phyloP scores from a whole-genome alignment of 2,888 invertebrate genomes.

The Busseola fusca region DNA sequence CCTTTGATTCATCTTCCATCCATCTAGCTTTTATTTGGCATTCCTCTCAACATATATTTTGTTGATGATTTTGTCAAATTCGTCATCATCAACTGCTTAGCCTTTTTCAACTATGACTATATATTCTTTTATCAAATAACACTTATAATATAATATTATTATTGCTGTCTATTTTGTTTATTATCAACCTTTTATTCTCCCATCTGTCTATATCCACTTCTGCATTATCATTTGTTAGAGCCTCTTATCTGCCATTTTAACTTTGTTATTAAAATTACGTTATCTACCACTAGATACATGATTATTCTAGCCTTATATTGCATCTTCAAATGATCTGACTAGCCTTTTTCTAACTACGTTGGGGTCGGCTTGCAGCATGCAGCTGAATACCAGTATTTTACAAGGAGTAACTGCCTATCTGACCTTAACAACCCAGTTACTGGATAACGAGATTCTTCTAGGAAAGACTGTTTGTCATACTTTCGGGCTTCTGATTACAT shows the following conservation, averaged over 20 bases:
- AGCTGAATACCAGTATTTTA: neutral
- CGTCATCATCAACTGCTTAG: neutral
- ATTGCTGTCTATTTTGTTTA: neutral
- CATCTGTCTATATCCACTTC: neutral
- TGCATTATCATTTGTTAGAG: constrained; percentile 19
- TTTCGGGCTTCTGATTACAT: neutral
- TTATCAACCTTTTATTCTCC: constrained; percentile 6
- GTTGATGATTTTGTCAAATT: neutral
- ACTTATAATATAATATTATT: neutral
- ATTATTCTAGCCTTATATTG: neutral
- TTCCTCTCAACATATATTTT: neutral
- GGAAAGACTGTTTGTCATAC: too few relatives aligned
- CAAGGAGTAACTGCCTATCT: neutral
- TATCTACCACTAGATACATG: neutral
- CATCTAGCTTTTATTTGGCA: too few relatives aligned
- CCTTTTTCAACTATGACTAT: neutral
- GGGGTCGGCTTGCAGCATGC: fast-evolving
- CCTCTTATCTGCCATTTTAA: constrained; percentile 4
- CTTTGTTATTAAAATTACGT: neutral
- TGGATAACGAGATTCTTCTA: neutral
- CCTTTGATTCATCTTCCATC: neutral
- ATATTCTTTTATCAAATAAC: neutral
- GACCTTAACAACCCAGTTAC: neutral
- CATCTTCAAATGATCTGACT: neutral
- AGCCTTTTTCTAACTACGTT: neutral